phyloP scores from a whole-genome alignment of 2,113 vertebrate genomes.

The Columba livia region DNA sequence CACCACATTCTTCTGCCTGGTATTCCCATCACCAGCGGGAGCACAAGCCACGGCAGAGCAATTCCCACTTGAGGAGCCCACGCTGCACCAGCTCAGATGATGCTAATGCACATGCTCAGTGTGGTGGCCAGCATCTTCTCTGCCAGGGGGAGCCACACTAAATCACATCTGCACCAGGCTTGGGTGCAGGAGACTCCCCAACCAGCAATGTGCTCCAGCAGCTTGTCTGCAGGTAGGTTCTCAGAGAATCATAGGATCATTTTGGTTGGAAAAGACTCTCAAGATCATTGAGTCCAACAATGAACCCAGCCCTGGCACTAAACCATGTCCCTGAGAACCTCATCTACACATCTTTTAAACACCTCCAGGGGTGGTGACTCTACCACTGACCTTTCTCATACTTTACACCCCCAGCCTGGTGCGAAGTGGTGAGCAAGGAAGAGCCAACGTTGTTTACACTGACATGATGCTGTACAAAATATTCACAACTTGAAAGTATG shows the following conservation, averaged over 20 bases:
- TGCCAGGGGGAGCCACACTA: neutral
- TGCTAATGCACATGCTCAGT: neutral
- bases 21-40: neutral
- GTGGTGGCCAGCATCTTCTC: neutral
- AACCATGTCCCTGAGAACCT: too few species aligned
- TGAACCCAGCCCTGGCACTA: too few species aligned
- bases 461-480: neutral
- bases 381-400: neutral
- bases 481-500: neutral
- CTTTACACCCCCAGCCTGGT: neutral
- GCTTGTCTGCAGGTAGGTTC: neutral
- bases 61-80: neutral
- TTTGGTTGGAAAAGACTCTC: too few species aligned
- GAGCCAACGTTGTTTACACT: neutral
- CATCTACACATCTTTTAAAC: too few species aligned
- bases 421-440: neutral
- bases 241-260: too few species aligned
- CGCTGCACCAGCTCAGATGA: neutral
- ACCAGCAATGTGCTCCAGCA: accelerated
- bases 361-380: too few species aligned
- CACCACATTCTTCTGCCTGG: neutral
- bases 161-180: neutral
- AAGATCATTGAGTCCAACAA: too few species aligned
- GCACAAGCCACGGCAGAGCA: neutral
- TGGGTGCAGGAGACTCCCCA: neutral